A percentile compares a stretch with the other conserved stretches of the same genome.
These are phyloP conservation scores for Leptestheria dahalacensis DNA, from an alignment of 1,140 invertebrate species.

Conservation along the genomic window DNA sequence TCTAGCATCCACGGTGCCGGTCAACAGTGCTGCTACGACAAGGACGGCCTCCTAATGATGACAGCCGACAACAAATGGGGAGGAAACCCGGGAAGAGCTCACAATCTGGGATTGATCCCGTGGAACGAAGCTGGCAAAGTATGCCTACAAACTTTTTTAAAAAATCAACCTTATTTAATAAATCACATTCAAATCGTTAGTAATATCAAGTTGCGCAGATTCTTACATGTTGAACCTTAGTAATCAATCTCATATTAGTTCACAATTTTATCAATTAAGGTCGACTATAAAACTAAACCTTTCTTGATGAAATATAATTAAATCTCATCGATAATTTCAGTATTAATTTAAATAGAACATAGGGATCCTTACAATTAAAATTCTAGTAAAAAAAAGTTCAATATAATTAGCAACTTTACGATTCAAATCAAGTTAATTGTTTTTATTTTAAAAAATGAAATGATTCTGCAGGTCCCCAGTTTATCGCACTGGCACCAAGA, in stretches of 20 bases:
- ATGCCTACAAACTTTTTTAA: neutral
- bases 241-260: too few species aligned
- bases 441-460: slow-evolving; percentile 10
- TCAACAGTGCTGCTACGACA: slow-evolving; percentile 93
- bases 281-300: too few species aligned
- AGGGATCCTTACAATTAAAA: too few species aligned
- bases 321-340: too few species aligned
- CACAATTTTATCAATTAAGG: too few species aligned
- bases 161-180: neutral
- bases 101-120: slow-evolving; percentile 75
- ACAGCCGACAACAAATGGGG: slow-evolving; percentile 91
- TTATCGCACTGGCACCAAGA: slow-evolving; percentile 91
- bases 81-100: slow-evolving; percentile 69
- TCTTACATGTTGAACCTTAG: too few species aligned
- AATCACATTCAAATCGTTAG: neutral
- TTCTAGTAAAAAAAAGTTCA: too few species aligned
- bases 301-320: too few species aligned
- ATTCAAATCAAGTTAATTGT: neutral
- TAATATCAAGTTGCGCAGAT: too few species aligned
- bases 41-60: slow-evolving; percentile 73
- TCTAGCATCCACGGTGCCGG: slow-evolving; percentile 69
- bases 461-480: slow-evolving; percentile 49
- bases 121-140: slow-evolving; percentile 78
- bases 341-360: too few species aligned
- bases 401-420: slow-evolving; percentile 17